A percentile compares a stretch with the other conserved stretches of the same genome.
These are phyloP conservation scores for Danio tinwini DNA, from an alignment of 2,797 vertebrate genomes.

Conservation along the genomic window DNA sequence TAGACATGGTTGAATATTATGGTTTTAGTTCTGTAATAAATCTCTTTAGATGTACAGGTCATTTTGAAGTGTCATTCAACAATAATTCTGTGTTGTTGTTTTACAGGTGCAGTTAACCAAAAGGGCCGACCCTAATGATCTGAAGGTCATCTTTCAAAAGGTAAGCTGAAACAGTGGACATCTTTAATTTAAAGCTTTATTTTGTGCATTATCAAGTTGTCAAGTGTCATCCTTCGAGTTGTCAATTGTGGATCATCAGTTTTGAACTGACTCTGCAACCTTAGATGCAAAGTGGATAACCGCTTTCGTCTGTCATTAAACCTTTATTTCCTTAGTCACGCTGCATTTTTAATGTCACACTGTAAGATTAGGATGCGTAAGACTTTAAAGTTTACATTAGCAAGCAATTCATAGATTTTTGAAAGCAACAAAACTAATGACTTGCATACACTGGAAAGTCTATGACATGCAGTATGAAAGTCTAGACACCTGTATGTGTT, in stretches of 20 bases:
- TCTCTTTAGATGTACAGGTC: not conserved
- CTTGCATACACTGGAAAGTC: not conserved
- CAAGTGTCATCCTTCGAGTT: not conserved
- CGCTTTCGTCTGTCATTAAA: not conserved
- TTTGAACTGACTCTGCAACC: not conserved
- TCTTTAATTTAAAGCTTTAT: not conserved
- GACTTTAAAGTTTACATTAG: not conserved
- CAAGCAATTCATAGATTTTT: not conserved
- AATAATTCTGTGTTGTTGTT: not conserved
- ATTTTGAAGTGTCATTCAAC: not conserved
- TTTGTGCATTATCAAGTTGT: not conserved
- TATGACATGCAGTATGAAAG: not conserved
- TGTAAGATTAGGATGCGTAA: not conserved
- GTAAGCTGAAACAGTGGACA: conserved; percentile 73
- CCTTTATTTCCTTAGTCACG: conserved; percentile 14
- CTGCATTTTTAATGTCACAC: not conserved
- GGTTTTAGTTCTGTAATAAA: too few relatives aligned
- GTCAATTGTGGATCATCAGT: not conserved
- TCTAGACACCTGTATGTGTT: not conserved
- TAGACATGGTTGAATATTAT: not conserved
- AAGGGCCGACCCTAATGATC: conserved; percentile 91
- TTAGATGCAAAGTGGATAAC: not conserved
- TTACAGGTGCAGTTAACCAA: conserved; percentile 90
- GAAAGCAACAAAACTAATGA: not conserved
- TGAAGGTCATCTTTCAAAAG: conserved; percentile 93